A percentile compares a stretch with the other conserved stretches of the same genome.
phyloP scores from a whole-genome alignment of 2,797 vertebrate species.

The Sebastes iracundus region DNA sequence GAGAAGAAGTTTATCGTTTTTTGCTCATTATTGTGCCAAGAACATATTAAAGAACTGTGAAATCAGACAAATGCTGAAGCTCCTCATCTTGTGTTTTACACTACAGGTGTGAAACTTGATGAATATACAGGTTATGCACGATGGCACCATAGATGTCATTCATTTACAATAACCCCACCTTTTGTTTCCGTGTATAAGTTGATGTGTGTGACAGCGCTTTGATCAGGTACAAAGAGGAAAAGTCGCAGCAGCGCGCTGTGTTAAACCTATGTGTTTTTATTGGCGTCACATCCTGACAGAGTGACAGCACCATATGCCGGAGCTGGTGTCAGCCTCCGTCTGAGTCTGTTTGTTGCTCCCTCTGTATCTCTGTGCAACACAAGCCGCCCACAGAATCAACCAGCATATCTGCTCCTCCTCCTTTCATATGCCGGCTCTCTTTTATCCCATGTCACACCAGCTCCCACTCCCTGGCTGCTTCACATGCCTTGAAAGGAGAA shows the following conservation, averaged over 20 bases:
- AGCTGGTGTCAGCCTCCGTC: conserved; percentile 44
- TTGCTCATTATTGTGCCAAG: conserved; percentile 5
- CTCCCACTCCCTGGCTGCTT: conserved; percentile 39
- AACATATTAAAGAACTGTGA: background rate
- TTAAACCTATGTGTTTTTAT: conserved; percentile 35
- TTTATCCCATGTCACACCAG: conserved; percentile 62
- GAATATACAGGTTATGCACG: background rate
- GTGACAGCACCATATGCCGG: conserved; percentile 18
- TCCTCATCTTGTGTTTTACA: background rate
- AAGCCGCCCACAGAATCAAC: conserved; percentile 60
- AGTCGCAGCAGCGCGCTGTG: background rate
- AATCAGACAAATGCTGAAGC: background rate
- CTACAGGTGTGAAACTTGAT: background rate
- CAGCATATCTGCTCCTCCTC: conserved; percentile 53
- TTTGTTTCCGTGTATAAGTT: background rate
- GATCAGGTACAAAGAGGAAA: conserved; percentile 26
- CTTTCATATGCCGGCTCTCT: conserved; percentile 48
- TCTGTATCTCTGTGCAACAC: conserved; percentile 50
- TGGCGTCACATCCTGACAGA: conserved; percentile 33
- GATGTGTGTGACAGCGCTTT: conserved; percentile 32
- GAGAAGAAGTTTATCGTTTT: background rate
- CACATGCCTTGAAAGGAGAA: conserved; percentile 34
- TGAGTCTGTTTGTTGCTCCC: conserved; percentile 43
- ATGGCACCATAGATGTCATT: background rate
- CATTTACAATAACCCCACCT: background rate